Evolutionary conservation across 2,797 vertebrate genomes (phyloP), one percentile per base, ranked within the genome.

Genomic region (Antrozous pallidus): DNA sequence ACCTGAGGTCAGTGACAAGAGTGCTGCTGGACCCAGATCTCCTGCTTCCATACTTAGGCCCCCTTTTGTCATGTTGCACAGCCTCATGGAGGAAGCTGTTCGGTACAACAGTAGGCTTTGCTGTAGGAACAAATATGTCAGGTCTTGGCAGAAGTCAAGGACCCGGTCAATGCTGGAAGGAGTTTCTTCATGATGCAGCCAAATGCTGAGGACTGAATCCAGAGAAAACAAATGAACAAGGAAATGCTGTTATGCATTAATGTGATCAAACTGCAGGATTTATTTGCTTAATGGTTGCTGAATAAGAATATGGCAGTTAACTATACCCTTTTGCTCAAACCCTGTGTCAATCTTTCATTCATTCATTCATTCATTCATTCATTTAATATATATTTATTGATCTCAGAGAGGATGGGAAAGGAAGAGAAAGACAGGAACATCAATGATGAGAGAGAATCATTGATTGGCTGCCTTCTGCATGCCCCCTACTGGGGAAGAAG

Each of bases 161-260:
- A 65, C 90, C 47, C 49, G n/a, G 49, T 83, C 40, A 2, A 11
- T 20, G 51, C 61, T 73, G 47, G 90, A 80, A 89, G 70, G 71
- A 87, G n/a, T 67, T 61, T 88, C 81, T 87, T 84, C 56, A 13
- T 61, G 75, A 75, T 71, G 47, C 31, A 91, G 84, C 67, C 78
- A 95, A 95, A 82, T 63, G 78, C 77, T 70, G 73, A 93, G 49
- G 58, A 88, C 42, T 11, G 33, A 42, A 58, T 87, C 51, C 88
- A 94, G 90, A 87, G 81, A 82, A 91, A 90, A 94, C 45, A 88
- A 81, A 89, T 31, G 71, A 93, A 74, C 56, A 78, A 79, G 61
- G 77, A 73, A 77, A 85, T 70, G 73, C 69, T 65, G 31, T 69
- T 51, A 45, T 18, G 38, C 81, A 51, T 36, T 77, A 73, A 77